Evolutionary conservation across 92 coral and sea anemone genomes (phyloP).

Genomic region (Actinostola sp.): DNA sequence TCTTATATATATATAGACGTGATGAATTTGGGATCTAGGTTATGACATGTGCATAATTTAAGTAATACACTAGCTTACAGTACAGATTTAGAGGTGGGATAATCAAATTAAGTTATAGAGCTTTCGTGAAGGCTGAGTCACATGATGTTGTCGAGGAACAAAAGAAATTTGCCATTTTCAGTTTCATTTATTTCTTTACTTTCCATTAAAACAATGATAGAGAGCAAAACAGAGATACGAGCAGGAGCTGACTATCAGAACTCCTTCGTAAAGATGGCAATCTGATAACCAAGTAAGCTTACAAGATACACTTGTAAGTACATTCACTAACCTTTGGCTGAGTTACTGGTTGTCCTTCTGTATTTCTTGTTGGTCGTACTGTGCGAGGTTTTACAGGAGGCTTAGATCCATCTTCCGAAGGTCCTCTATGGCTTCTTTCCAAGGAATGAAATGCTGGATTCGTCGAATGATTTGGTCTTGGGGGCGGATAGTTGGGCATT

Average conservation of each 20-base stretch:
- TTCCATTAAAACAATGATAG: background rate
- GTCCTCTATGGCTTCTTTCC: conserved; percentile 40
- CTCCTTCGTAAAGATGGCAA: too few relatives aligned
- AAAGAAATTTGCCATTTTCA: background rate
- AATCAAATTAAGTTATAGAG: too few relatives aligned
- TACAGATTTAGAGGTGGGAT: too few relatives aligned
- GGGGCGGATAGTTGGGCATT: conserved; percentile 98
- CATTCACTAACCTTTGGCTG: conserved; percentile 29
- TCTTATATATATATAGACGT: too few relatives aligned
- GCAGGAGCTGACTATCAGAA: too few relatives aligned
- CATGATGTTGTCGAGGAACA: background rate
- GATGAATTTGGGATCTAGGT: too few relatives aligned
- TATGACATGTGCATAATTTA: too few relatives aligned
- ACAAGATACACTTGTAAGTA: too few relatives aligned
- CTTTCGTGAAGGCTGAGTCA: too few relatives aligned
- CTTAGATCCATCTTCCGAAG: conserved; percentile 21
- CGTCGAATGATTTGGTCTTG: conserved; percentile 90
- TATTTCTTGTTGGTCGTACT: conserved; percentile 33
- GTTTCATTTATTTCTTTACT: conserved; percentile 1
- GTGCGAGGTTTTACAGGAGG: conserved; percentile 43
- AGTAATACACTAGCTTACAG: too few relatives aligned
- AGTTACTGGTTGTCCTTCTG: conserved; percentile 33
- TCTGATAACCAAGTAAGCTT: too few relatives aligned
- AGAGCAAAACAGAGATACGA: background rate
- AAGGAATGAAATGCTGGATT: conserved; percentile 52